Conservation (phyloP, 2,888 invertebrate species). For the Galerucella calmariensis region DNA sequence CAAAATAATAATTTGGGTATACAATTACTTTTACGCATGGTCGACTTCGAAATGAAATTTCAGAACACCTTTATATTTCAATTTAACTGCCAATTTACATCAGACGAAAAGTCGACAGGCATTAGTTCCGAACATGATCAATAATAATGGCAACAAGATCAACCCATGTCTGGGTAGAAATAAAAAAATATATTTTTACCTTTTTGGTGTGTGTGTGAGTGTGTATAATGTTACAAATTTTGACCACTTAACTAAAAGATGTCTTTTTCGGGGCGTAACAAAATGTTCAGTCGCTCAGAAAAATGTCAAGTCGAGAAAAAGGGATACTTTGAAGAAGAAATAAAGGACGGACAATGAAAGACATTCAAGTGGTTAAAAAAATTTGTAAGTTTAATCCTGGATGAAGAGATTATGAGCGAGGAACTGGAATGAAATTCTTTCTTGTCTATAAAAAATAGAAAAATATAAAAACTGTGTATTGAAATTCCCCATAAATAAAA, state of each 20-base stretch:
- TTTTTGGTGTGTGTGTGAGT: slow-evolving; percentile 46
- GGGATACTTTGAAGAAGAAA: slow-evolving; percentile 30
- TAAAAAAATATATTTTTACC: slow-evolving; percentile 16
- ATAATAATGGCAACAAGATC: slow-evolving; percentile 56
- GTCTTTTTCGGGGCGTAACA: slow-evolving; percentile 37
- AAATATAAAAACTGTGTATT: not conserved
- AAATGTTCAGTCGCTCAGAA: slow-evolving; percentile 51
- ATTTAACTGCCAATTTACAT: slow-evolving; percentile 40
- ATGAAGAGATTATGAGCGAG: slow-evolving; percentile 48
- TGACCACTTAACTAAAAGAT: slow-evolving; percentile 44
- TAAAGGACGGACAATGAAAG: slow-evolving; percentile 33
- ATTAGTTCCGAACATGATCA: slow-evolving; percentile 61
- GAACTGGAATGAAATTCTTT: not conserved
- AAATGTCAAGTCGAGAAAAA: slow-evolving; percentile 58
- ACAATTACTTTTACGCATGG: slow-evolving; percentile 25
- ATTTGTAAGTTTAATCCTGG: slow-evolving; percentile 50
- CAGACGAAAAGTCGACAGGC: slow-evolving; percentile 57
- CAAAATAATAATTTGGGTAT: not conserved
- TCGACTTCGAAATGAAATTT: slow-evolving; percentile 13
- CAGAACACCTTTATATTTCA: slow-evolving; percentile 39
- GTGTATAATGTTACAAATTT: slow-evolving; percentile 56
- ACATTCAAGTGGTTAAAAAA: slow-evolving; percentile 45
- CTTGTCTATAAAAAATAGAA: not conserved
- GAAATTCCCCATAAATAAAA: too few species aligned
- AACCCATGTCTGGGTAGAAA: slow-evolving; percentile 55